Conservation (phyloP, 2,797 vertebrate species). For the Brotula barbata region DNA sequence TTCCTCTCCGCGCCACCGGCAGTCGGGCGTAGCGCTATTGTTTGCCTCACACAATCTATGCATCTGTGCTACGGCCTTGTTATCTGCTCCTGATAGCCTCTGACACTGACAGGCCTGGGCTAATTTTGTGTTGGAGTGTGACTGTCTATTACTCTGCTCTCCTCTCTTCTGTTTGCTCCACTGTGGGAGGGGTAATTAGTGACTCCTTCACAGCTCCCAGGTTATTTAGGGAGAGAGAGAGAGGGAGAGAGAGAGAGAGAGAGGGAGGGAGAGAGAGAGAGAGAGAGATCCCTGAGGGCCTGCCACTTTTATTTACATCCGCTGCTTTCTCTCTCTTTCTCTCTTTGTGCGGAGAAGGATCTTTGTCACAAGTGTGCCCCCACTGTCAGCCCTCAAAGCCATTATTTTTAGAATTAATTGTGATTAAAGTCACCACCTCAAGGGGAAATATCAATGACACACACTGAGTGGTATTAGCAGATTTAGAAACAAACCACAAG, state of each 20-base stretch:
- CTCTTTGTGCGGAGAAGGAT: conserved; percentile 52
- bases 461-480: conserved; percentile 47
- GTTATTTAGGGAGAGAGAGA: conserved; percentile 78
- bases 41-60: conserved; percentile 62
- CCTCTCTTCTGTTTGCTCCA: conserved; percentile 29
- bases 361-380: conserved; percentile 58
- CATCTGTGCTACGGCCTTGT: conserved; percentile 59
- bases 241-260: too few species aligned
- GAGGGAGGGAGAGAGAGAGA: conserved; percentile 54
- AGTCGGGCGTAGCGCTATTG: conserved; percentile 41
- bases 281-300: conserved; percentile 63
- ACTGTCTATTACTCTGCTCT: conserved; percentile 51
- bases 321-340: conserved; percentile 45
- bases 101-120: conserved; percentile 55
- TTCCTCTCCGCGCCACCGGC: conserved; percentile 51
- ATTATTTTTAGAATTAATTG: conserved; percentile 73
- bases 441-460: conserved; percentile 42
- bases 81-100: conserved; percentile 62
- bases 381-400: conserved; percentile 57
- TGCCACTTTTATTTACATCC: conserved; percentile 76
- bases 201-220: conserved; percentile 73
- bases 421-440: conserved; percentile 64
- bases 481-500: conserved; percentile 55
- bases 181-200: conserved; percentile 74
- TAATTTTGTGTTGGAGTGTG: conserved; percentile 60